phyloP scores from a whole-genome alignment of 1,140 invertebrate species.

The Drosophila obscura region DNA sequence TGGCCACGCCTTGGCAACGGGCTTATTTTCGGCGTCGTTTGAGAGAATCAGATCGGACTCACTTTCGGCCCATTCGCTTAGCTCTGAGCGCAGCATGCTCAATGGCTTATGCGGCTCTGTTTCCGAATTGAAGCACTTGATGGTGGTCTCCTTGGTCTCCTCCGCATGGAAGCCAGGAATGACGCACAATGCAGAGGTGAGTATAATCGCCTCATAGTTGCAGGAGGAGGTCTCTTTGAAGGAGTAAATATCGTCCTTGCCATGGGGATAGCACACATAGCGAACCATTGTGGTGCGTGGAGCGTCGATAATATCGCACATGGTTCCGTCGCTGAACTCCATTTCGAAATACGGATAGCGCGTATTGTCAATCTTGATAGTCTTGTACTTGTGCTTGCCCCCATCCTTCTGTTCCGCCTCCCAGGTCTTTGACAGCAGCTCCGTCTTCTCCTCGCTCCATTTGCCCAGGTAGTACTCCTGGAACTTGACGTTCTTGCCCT shows the following conservation, averaged over 20 bases:
- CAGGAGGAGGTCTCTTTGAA: constrained; percentile 97
- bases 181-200: constrained; percentile 92
- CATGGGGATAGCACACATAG: constrained; percentile 93
- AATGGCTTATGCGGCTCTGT: constrained; percentile 90
- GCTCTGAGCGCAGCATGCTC: constrained; percentile 89
- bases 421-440: constrained; percentile 84
- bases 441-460: constrained; percentile 88
- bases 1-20: constrained; percentile 39
- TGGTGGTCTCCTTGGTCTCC: constrained; percentile 91
- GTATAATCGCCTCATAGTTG: constrained; percentile 95
- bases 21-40: constrained; percentile 64
- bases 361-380: constrained; percentile 93
- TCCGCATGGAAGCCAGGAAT: constrained; percentile 95
- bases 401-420: constrained; percentile 84
- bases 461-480: constrained; percentile 93
- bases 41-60: constrained; percentile 69
- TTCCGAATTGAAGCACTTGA: constrained; percentile 90
- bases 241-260: constrained; percentile 96
- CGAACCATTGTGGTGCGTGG: constrained; percentile 91
- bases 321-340: constrained; percentile 91
- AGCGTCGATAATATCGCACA: constrained; percentile 95
- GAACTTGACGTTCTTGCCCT: constrained; percentile 91
- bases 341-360: constrained; percentile 93
- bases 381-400: constrained; percentile 84
- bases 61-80: constrained; percentile 86